A percentile compares a stretch with the other conserved stretches of the same genome.
Conservation (phyloP, 2,797 vertebrate species). For the Pseudocheirus occidentalis region DNA sequence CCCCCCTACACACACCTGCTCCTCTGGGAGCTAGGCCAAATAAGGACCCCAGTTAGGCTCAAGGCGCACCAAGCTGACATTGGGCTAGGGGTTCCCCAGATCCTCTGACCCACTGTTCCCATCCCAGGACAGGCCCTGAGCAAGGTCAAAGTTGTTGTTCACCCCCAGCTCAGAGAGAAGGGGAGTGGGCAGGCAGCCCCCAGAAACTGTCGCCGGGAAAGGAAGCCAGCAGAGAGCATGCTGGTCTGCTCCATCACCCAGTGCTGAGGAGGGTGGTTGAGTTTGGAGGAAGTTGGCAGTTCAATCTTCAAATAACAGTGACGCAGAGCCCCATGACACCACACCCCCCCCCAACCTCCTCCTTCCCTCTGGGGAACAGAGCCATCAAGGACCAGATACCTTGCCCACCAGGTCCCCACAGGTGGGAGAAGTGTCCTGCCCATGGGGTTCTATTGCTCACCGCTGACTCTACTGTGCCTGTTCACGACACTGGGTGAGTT, state of each 20-base stretch:
- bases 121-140: background rate
- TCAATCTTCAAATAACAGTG: slow-evolving; percentile 76
- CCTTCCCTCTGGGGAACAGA: slow-evolving; percentile 56
- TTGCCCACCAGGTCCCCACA: slow-evolving; percentile 34
- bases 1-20: background rate
- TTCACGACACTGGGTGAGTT: slow-evolving; percentile 82
- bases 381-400: slow-evolving; percentile 38
- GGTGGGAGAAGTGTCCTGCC: slow-evolving; percentile 43
- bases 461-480: slow-evolving; percentile 51
- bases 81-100: background rate
- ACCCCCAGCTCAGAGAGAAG: too few species aligned
- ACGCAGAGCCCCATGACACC: slow-evolving; percentile 79
- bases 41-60: slow-evolving; percentile 20
- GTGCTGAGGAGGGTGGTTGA: background rate
- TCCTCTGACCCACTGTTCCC: background rate
- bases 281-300: slow-evolving; percentile 70
- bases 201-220: background rate
- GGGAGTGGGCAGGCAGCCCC: background rate
- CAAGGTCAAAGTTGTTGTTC: too few species aligned
- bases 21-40: background rate
- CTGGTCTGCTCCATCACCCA: background rate
- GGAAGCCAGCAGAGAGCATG: background rate
- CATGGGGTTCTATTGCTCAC: slow-evolving; percentile 66
- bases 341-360: slow-evolving; percentile 61
- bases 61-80: background rate